phyloP scores from a whole-genome alignment of 2,113 vertebrate genomes.

The Anoura caudifer region DNA sequence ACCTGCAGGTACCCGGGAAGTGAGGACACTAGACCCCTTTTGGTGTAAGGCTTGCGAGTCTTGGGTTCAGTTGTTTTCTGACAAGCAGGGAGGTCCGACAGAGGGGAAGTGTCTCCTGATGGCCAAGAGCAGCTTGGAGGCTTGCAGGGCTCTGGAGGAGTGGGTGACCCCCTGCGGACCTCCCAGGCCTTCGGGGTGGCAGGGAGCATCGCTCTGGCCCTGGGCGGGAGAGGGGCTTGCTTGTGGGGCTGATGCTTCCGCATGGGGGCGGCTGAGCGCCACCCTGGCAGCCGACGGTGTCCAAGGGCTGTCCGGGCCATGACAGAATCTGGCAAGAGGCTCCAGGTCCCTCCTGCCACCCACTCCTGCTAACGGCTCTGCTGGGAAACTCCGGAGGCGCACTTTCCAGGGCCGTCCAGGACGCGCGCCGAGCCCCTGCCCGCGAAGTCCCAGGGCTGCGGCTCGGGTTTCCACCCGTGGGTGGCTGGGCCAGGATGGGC shows the following conservation, averaged over 20 bases:
- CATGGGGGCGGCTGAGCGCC: background rate
- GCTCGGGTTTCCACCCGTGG: background rate
- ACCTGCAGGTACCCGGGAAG: fast-evolving
- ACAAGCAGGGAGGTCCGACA: background rate
- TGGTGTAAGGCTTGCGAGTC: background rate
- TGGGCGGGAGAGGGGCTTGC: no score
- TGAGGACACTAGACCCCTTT: background rate
- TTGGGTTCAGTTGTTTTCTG: background rate
- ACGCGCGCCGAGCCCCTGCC: background rate
- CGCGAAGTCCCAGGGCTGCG: background rate
- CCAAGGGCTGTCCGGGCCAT: background rate
- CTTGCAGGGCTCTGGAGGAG: background rate
- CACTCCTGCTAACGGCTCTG: background rate
- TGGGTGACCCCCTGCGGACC: fast-evolving
- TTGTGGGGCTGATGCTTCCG: fast-evolving
- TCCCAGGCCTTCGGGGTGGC: background rate
- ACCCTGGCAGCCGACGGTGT: no score
- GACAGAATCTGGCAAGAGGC: background rate
- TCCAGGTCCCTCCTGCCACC: background rate
- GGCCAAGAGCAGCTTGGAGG: background rate
- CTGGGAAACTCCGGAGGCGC: background rate
- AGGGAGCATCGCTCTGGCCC: background rate
- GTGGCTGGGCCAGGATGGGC: background rate
- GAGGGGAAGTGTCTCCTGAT: background rate
- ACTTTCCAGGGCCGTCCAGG: background rate